Base-by-base conservation (phyloP, 1,140 invertebrate genomes). In the Eulimnadia texana region DNA sequence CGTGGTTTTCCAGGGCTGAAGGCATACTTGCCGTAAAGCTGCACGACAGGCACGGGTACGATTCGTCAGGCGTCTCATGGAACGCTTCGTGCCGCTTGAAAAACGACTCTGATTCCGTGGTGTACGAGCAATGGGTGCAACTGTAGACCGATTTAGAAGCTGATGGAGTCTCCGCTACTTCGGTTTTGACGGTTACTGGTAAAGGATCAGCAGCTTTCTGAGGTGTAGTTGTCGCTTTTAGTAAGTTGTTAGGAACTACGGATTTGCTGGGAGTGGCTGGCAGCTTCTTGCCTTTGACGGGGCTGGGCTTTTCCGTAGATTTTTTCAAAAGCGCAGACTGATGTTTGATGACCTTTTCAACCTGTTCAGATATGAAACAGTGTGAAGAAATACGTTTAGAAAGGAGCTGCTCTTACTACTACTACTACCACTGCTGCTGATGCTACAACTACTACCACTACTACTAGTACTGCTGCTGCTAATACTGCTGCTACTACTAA, bases 331-430 rank as follows among this genome's bases (percentile, higher is more conserved):
- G 20, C 1, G n/a, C 24, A 3, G 50, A 23, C 23, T 51, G 50
- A 27, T 49, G 24, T 60, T 60, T 50, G 58, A 60, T n/a, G 11
- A 50, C 47, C 25, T 50, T 60, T 23, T 2, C 55, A 10, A 57
- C 58, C 50, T 52, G 24, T 20, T 20, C 19, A 51, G n/a, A n/a
- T n/a, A n/a, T n/a, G n/a, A n/a, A n/a, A n/a, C n/a, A n/a, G n/a
- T n/a, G n/a, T n/a, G n/a, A n/a, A n/a, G n/a, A n/a, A n/a, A n/a
- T n/a, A n/a, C n/a, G n/a, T n/a, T n/a, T n/a, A n/a, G n/a, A n/a
- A n/a, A n/a, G n/a, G n/a, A n/a, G n/a, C n/a, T n/a, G n/a, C n/a
- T n/a, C n/a, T n/a, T n/a, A n/a, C n/a, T n/a, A n/a, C n/a, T n/a
- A n/a, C n/a, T n/a, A n/a, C n/a, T n/a, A n/a, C n/a, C n/a, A n/a